Percentiles rank a stretch among this genome's conserved stretches.
Evolutionary conservation across 2,113 vertebrate genomes (phyloP).

Genomic region (Tenebrosternarchus preto): DNA sequence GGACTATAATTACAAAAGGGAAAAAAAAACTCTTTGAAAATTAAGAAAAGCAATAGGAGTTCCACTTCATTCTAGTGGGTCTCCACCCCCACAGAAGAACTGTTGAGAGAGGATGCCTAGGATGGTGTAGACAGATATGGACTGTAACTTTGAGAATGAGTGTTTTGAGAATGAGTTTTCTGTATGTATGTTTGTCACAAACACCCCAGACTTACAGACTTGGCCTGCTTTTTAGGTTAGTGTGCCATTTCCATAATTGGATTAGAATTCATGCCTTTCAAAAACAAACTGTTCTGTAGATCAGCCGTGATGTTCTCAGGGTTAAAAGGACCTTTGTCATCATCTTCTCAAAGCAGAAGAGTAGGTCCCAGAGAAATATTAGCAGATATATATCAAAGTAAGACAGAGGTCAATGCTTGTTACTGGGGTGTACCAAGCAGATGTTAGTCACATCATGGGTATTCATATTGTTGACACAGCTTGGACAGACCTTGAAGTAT

Average conservation of each 20-base stretch:
- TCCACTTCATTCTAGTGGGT: constrained; percentile 38
- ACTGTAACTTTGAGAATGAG: constrained; percentile 67
- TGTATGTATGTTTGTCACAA: not conserved
- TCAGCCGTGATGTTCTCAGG: constrained; percentile 48
- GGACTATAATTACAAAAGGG: constrained; percentile 76
- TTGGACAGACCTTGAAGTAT: not conserved
- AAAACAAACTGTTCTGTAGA: constrained; percentile 31
- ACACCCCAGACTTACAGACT: constrained; percentile 4
- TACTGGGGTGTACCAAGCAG: constrained; percentile 19
- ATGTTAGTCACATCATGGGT: constrained; percentile 18
- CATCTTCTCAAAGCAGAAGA: constrained; percentile 1
- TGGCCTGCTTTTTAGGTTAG: not conserved
- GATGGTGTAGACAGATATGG: constrained; percentile 56
- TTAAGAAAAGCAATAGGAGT: constrained; percentile 68
- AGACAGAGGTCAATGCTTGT: constrained; percentile 10
- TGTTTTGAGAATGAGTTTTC: constrained; percentile 48
- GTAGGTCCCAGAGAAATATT: constrained; percentile 8
- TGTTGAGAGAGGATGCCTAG: constrained; percentile 68
- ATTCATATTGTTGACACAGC: constrained; percentile 38
- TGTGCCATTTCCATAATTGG: not conserved
- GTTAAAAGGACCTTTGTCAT: constrained; percentile 44
- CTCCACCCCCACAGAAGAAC: constrained; percentile 62
- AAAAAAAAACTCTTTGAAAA: constrained; percentile 62
- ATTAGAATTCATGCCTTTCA: constrained; percentile 5
- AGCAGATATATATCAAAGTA: not conserved